phyloP scores from a whole-genome alignment of 2,113 vertebrate genomes.

The Gambusia holbrooki region DNA sequence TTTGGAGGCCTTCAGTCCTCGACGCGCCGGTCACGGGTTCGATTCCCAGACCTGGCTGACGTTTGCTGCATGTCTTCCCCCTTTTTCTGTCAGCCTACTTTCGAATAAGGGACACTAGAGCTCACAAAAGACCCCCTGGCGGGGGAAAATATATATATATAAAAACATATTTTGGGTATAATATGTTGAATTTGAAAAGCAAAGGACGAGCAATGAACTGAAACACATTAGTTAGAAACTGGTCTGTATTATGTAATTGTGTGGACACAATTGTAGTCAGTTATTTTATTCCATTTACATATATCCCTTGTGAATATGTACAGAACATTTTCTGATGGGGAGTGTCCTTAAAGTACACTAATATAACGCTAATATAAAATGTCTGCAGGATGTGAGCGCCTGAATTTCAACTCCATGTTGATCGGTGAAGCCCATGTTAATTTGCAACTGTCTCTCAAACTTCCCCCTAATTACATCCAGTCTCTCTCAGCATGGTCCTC shows the following conservation, averaged over 20 bases:
- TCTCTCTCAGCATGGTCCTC: slow-evolving; percentile 57
- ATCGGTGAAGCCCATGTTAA: slow-evolving; percentile 49
- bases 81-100: too few species aligned
- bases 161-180: too few species aligned
- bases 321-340: slow-evolving; percentile 12
- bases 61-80: too few species aligned
- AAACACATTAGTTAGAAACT: too few species aligned
- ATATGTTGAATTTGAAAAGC: too few species aligned
- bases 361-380: slow-evolving; percentile 34
- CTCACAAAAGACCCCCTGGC: too few species aligned
- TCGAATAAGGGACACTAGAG: too few species aligned
- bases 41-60: too few species aligned
- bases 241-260: not conserved
- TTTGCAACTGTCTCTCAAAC: slow-evolving; percentile 62
- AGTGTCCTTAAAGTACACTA: slow-evolving; percentile 43
- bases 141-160: too few species aligned
- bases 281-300: not conserved
- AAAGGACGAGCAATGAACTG: too few species aligned
- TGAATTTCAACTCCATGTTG: slow-evolving; percentile 43
- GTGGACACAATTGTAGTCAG: not conserved
- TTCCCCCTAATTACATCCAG: slow-evolving; percentile 70
- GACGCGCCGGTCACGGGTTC: too few species aligned
- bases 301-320: not conserved
- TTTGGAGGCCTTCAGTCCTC: too few species aligned
- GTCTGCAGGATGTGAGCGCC: slow-evolving; percentile 42